A percentile compares a stretch with the other conserved stretches of the same genome.
Conservation (phyloP, 2,113 vertebrate genomes). For the Ceyx melanurus region DNA sequence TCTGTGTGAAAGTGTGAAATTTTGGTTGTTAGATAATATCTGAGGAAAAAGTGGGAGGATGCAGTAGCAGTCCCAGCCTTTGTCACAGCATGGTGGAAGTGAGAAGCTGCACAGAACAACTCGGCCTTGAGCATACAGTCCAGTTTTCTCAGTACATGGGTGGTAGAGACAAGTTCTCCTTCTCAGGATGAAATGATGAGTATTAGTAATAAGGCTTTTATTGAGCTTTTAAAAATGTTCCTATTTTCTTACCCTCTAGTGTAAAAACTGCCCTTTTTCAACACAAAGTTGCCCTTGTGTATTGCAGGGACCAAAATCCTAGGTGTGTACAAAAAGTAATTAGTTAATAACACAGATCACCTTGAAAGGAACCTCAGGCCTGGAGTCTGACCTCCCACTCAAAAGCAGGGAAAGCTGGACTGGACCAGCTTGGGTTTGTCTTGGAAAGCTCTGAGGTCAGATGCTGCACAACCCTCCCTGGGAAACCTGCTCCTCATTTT, state of each 20-base stretch:
- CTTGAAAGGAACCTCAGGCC: not conserved
- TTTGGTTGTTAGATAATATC: not conserved
- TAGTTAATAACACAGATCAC: not conserved
- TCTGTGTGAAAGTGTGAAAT: not conserved
- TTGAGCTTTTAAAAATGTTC: not conserved
- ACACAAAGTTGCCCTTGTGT: not conserved
- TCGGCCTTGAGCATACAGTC: not conserved
- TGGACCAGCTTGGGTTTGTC: not conserved
- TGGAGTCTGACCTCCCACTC: not conserved
- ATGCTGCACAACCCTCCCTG: not conserved
- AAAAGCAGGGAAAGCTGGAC: not conserved
- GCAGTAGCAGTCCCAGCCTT: not conserved
- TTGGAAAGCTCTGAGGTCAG: not conserved
- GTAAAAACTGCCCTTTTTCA: not conserved
- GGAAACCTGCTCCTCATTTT: not conserved
- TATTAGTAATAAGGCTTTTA: not conserved
- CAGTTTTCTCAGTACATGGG: not conserved
- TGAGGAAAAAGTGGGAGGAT: not conserved
- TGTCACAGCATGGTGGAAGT: not conserved
- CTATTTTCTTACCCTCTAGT: not conserved
- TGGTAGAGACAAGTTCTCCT: accelerated
- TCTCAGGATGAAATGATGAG: not conserved
- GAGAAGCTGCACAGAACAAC: not conserved
- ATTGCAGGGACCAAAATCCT: not conserved
- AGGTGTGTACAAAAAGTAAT: not conserved